Base-by-base conservation (phyloP, 2,113 vertebrate species). In the Aythya baeri region DNA sequence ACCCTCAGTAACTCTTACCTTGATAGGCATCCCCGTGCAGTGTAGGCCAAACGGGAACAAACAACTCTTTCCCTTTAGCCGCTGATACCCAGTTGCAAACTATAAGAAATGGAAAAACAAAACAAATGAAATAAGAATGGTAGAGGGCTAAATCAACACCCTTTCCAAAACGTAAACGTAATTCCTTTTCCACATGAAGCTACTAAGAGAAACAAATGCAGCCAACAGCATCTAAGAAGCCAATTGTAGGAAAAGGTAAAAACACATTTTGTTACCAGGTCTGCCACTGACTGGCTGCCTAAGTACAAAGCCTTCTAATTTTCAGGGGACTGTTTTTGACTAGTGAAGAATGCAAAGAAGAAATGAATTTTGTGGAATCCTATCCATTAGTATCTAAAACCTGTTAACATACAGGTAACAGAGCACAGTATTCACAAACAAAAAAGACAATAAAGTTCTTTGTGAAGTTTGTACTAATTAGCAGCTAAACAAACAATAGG, bases 21-120 rank as follows among this genome's bases (percentile, higher is more conserved):
- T 99, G 96, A 99, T 99, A 16, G 99, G 99, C 99, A 99, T 99
- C 83, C 99, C 99, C 46, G 99, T 99, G 94, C 99, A 99, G 96
- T 99, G 99, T 9, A 99, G 97, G 20, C 99, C 99, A 49, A 99
- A 99, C 1, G 99, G 99, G 87, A 99, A 99, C 58, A 99, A 97
- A 86, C 99, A 99, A 36, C 26, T 97, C 96, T 98, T 99, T 67
- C 99, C 99, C 97, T 99, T 99, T 79, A 99, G 83, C 81, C 98
- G 98, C 97, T 99, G 99, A 94, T 98, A 99, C 21, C 99, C 99
- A 43, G 99, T 85, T 58, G 97, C 98, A 77, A 99, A 99, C 99
- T 99, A 84, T 1, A 83, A 29, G 50, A 62, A 95, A 34, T 41
- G 81, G 92, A 84, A 85, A 59, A 93, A 58, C 0, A 1, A 31